Evolutionary conservation across 2,888 invertebrate species (phyloP).

Genomic region (Megamerina dolium): DNA sequence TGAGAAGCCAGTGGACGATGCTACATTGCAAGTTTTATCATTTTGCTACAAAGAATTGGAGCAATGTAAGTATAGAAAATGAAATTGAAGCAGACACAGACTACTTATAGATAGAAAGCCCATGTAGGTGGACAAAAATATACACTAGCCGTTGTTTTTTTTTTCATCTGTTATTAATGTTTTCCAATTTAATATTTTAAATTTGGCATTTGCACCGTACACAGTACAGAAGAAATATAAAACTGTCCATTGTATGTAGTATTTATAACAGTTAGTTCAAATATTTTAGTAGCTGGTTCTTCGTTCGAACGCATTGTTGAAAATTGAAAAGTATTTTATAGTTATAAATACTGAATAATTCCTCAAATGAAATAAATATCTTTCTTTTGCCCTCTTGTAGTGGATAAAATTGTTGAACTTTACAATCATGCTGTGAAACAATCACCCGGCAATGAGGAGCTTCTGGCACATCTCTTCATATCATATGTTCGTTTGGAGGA

Average conservation of each 20-base stretch:
- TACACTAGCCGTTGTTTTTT: neutral
- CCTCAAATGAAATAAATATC: no score
- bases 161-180: neutral
- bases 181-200: no score
- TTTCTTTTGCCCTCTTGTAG: no score
- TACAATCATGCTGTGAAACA: conserved; percentile 85
- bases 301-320: no score
- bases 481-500: conserved; percentile 87
- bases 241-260: no score
- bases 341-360: no score
- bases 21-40: conserved; percentile 90
- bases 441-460: conserved; percentile 84
- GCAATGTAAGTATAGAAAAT: conserved; percentile 70
- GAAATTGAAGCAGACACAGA: no score
- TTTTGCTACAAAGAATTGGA: conserved; percentile 91
- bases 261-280: no score
- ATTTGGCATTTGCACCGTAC: no score
- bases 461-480: conserved; percentile 92
- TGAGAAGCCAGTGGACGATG: conserved; percentile 82
- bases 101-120: neutral
- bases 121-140: neutral
- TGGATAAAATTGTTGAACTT: conserved; percentile 79
- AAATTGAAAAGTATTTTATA: no score
- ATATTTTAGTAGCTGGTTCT: no score
- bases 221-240: no score